A percentile compares a stretch with the other conserved stretches of the same genome.
phyloP scores from a whole-genome alignment of 92 coral and sea anemone genomes.

The Bergia puertoricense region DNA sequence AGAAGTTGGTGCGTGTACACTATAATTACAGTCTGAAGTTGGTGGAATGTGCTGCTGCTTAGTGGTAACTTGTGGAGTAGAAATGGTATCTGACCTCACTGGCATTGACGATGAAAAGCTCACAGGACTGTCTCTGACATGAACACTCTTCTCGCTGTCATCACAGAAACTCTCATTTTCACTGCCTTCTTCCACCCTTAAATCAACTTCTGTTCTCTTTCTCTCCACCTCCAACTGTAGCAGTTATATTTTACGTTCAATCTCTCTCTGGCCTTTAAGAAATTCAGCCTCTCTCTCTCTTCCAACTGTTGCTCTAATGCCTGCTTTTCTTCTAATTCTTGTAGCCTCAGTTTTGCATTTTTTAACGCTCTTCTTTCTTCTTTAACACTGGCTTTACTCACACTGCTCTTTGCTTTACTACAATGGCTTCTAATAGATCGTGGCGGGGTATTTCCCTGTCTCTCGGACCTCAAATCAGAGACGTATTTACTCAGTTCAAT shows the following conservation, averaged over 20 bases:
- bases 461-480: background rate
- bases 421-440: background rate
- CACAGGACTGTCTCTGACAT: constrained; percentile 17
- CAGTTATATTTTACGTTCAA: constrained; percentile 21
- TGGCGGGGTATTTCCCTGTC: background rate
- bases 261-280: constrained; percentile 3
- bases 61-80: constrained; percentile 12
- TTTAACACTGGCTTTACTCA: background rate
- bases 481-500: constrained; percentile 20
- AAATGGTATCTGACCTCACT: background rate
- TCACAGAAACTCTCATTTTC: constrained; percentile 12
- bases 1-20: constrained; percentile 8
- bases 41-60: no score
- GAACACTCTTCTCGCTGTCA: constrained; percentile 1
- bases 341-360: constrained; percentile 1
- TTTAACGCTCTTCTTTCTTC: background rate
- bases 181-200: constrained; percentile 23
- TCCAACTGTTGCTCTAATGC: background rate
- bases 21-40: background rate
- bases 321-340: constrained; percentile 20
- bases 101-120: background rate
- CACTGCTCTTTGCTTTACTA: constrained; percentile 6
- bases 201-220: constrained; percentile 13
- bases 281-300: constrained; percentile 6
- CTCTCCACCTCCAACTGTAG: constrained; percentile 13